Evolutionary conservation across 2,113 vertebrate species (phyloP).

Genomic region (Heliornis fulica): DNA sequence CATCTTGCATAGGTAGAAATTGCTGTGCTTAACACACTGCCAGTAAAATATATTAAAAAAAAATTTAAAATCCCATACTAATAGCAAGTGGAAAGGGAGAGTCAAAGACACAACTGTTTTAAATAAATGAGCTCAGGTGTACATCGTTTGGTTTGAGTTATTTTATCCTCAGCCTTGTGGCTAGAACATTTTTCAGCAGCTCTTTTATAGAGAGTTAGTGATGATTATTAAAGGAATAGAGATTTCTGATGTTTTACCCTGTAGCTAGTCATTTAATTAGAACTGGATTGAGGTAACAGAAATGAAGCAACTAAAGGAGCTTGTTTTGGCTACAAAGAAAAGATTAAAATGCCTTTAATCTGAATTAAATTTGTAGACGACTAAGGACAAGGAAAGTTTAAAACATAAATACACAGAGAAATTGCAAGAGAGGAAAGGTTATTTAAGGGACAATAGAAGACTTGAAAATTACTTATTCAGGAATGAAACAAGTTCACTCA

Average conservation of each 20-base stretch:
- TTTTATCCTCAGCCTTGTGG: not conserved
- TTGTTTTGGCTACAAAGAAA: not conserved
- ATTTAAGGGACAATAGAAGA: not conserved
- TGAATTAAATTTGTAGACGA: not conserved
- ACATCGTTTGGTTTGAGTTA: not conserved
- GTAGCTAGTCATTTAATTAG: not conserved
- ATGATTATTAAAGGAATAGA: not conserved
- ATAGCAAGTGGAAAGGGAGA: not conserved
- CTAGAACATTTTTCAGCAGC: not conserved
- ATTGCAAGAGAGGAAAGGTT: not conserved
- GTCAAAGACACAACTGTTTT: not conserved
- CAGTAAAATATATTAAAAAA: not conserved
- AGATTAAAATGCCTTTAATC: not conserved
- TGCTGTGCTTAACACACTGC: not conserved
- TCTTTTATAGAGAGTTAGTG: not conserved
- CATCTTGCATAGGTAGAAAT: not conserved
- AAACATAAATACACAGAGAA: not conserved
- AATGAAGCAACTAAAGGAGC: not conserved
- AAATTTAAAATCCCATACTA: not conserved
- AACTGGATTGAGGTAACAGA: not conserved
- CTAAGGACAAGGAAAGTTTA: not conserved
- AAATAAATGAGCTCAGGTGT: not conserved
- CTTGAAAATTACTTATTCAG: not conserved
- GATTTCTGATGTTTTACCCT: not conserved
- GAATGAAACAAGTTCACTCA: not conserved